A percentile compares a stretch with the other conserved stretches of the same genome.
phyloP scores from a whole-genome alignment of 2,888 invertebrate species.

The Dicyrtomina minuta region DNA sequence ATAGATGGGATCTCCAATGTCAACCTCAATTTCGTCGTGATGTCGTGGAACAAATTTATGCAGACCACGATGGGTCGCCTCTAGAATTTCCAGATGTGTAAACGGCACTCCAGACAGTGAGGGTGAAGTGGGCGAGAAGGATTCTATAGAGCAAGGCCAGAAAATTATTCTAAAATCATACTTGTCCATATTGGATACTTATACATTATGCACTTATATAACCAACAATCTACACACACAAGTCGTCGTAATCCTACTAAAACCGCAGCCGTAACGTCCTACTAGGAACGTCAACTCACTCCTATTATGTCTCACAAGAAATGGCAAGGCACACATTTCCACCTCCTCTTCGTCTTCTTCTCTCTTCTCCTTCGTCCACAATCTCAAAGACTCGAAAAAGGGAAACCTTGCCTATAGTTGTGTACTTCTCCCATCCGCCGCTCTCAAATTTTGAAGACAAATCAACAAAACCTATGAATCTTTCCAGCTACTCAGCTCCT shows the following conservation, averaged over 20 bases:
- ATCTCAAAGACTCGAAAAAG: not conserved
- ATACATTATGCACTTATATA: no score
- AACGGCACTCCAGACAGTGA: constrained; percentile 72
- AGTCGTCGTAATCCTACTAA: no score
- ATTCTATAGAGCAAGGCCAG: constrained; percentile 54
- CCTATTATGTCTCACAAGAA: not conserved
- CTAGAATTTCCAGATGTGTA: constrained; percentile 78
- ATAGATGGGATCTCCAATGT: constrained; percentile 96
- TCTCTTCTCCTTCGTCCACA: not conserved
- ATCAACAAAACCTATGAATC: no score
- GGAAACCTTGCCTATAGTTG: not conserved
- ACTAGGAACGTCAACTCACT: not conserved
- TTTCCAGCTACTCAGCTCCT: no score
- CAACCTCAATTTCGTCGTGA: constrained; percentile 91
- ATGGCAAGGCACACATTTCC: not conserved
- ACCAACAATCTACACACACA: no score
- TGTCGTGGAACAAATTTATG: constrained; percentile 95
- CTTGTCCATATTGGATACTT: no score
- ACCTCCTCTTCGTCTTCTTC: no score
- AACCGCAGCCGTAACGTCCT: not conserved
- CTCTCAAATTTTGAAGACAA: no score
- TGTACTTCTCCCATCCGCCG: no score
- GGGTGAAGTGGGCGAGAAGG: constrained; percentile 64
- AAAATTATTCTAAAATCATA: no score
- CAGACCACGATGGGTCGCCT: constrained; percentile 91